Base-by-base conservation (phyloP, 2,888 invertebrate genomes). In the Pantelozetes paolii region DNA sequence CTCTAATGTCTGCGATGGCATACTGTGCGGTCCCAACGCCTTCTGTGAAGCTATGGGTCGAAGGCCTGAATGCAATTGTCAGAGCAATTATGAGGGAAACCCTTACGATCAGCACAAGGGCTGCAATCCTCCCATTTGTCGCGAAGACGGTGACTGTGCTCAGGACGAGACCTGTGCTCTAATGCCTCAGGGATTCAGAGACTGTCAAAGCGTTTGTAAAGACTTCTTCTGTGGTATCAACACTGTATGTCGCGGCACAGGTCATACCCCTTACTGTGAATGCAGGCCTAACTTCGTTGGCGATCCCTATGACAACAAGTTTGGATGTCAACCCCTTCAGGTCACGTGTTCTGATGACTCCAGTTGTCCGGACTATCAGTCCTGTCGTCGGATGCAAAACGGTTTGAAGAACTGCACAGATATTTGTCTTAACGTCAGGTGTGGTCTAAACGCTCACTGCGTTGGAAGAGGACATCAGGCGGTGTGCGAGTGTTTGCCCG, bases 401-500 rank as follows among this genome's bases (percentile, higher is more conserved):
- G 78, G 78, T 50, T 74, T 78, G 15, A 77, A 75, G 62, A 78
- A 78, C 71, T 78, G 78, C 70, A 73, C 78, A 36, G 77, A 79
- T 76, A 79, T 79, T 36, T 79, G 79, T 50, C 77, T 77, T 50
- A 77, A 78, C 6, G 78, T 78, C 50, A 78, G 78, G 20, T 79
- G 79, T 75, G 79, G 79, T 64, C 76, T 78, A 13, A 79, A 79
- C 74, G 79, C 79, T 30, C 77, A 78, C 50, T 79, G 79, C 59
- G 74, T 77, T 75, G 90, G 92, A 0, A 84, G 90, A 13, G 90
- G 91, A 78, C 88, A 91, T 0, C 81, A 89, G 59, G 93, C 94
- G 2, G 90, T 92, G 79, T 94, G 94, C 81, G 88, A 90, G 80
- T 94, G 94, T 83, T 90, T 92, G 20, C 86, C 89, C 59, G 92